Conservation (phyloP, 2,797 vertebrate species). For the Philypnodon macrostomus region DNA sequence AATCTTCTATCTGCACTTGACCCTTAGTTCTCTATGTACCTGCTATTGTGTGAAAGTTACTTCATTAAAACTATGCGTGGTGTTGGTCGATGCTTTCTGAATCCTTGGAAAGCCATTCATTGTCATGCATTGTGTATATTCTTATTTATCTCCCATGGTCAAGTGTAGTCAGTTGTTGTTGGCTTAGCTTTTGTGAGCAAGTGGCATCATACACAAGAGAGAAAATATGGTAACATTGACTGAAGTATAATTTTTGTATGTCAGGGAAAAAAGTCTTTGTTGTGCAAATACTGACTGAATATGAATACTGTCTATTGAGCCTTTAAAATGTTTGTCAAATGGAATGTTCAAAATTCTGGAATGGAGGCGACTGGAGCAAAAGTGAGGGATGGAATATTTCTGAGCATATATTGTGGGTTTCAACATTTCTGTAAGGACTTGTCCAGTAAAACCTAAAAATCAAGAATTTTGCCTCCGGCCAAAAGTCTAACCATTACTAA, state of each 20-base stretch:
- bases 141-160: conserved; percentile 1
- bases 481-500: no score
- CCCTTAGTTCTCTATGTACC: not conserved
- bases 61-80: not conserved
- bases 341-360: no score
- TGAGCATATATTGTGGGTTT: no score
- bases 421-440: no score
- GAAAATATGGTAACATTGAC: not conserved
- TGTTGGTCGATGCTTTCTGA: not conserved
- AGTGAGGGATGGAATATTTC: no score
- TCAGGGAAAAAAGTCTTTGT: not conserved
- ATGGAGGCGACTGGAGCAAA: no score
- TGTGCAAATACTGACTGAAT: not conserved
- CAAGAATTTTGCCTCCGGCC: no score
- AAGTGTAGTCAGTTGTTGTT: not conserved
- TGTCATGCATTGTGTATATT: not conserved
- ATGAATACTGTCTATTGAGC: no score
- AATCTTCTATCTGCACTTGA: no score
- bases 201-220: not conserved
- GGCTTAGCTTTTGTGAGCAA: not conserved
- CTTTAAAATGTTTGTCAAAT: no score
- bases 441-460: no score
- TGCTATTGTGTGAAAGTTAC: not conserved
- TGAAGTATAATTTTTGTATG: not conserved
- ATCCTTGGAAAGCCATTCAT: not conserved